These are phyloP conservation scores for Sceloporus tristichus DNA, from an alignment of 2,113 vertebrate genomes.

Conservation along the genomic window DNA sequence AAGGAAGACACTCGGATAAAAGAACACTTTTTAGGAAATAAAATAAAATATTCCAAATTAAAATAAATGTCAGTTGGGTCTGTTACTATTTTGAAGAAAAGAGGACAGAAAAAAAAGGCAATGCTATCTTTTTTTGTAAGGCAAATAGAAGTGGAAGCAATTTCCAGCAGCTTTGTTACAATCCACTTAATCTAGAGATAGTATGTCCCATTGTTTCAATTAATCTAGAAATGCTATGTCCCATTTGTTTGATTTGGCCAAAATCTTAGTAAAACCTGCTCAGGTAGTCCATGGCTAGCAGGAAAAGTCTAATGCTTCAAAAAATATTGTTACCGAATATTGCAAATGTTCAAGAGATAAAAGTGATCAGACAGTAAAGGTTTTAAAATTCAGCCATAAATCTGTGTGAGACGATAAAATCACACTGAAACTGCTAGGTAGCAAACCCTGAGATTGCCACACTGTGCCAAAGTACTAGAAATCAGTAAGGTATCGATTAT, in stretches of 20 bases:
- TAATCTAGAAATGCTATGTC: neutral
- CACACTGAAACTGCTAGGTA: neutral
- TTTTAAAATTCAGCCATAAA: slow-evolving; percentile 52
- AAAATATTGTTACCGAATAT: slow-evolving; percentile 26
- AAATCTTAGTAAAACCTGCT: neutral
- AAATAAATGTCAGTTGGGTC: slow-evolving; percentile 22
- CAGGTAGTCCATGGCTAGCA: neutral
- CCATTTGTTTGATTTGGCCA: neutral
- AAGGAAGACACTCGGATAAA: neutral
- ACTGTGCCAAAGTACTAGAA: neutral
- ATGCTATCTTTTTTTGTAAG: slow-evolving; percentile 50
- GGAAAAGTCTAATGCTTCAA: slow-evolving; percentile 38
- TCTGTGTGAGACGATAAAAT: slow-evolving; percentile 45
- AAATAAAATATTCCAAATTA: slow-evolving; percentile 1
- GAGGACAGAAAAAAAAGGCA: slow-evolving; percentile 63
- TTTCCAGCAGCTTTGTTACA: slow-evolving; percentile 50
- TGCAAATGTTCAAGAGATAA: slow-evolving; percentile 50
- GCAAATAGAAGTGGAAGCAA: slow-evolving; percentile 49
- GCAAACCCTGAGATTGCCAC: neutral
- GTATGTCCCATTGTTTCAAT: neutral
- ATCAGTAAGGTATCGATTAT: neutral
- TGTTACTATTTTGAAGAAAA: slow-evolving; percentile 51
- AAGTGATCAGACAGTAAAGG: slow-evolving; percentile 19
- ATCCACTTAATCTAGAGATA: neutral
- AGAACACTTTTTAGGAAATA: neutral